Percentiles rank a stretch among this genome's conserved stretches.
phyloP scores from a whole-genome alignment of 1,140 invertebrate species.

The Mercenaria mercenaria region DNA sequence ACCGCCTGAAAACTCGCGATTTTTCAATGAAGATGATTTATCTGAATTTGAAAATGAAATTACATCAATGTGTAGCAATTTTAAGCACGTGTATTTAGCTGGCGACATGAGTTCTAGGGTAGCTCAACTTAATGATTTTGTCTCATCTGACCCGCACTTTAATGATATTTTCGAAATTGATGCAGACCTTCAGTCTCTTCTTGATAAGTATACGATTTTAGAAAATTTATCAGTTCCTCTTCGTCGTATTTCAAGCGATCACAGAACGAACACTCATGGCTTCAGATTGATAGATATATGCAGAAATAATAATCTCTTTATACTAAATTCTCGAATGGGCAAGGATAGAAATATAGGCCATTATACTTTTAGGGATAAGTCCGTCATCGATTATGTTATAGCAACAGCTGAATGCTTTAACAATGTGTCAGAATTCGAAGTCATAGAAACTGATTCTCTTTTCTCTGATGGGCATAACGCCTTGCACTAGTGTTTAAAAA shows the following conservation, averaged over 20 bases:
- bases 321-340: background rate
- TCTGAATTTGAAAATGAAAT: too few species aligned
- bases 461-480: background rate
- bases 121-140: too few species aligned
- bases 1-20: too few species aligned
- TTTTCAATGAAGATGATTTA: too few species aligned
- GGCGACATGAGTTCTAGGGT: too few species aligned
- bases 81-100: too few species aligned
- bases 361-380: background rate
- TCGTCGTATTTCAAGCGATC: background rate
- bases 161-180: too few species aligned
- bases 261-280: background rate
- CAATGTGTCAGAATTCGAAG: background rate
- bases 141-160: too few species aligned
- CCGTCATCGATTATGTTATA: background rate
- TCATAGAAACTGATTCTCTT: background rate
- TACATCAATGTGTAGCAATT: too few species aligned
- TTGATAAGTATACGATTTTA: too few species aligned
- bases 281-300: background rate
- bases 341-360: background rate
- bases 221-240: too few species aligned
- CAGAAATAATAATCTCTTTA: background rate
- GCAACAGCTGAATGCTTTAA: background rate
- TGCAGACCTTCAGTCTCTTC: too few species aligned
- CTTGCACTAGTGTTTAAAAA: background rate